These are phyloP conservation scores for Xenops minutus DNA, from an alignment of 2,797 vertebrate genomes.

Conservation along the genomic window DNA sequence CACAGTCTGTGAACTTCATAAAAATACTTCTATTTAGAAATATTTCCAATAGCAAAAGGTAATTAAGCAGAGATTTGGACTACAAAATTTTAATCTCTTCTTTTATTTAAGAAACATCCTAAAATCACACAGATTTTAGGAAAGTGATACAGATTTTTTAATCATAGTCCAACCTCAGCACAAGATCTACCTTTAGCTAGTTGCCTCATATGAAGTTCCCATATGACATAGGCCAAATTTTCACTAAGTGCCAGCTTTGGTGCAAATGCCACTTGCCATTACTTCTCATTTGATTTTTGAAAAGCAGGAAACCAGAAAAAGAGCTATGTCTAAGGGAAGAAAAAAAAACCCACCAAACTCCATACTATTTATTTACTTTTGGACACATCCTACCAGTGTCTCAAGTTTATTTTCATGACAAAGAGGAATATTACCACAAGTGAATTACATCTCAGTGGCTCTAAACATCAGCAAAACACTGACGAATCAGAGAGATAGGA, in stretches of 20 bases:
- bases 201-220: background rate
- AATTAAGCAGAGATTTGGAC: background rate
- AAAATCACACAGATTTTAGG: background rate
- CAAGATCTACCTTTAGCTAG: background rate
- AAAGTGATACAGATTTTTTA: background rate
- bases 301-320: background rate
- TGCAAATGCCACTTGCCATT: background rate
- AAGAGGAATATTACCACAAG: background rate
- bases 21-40: background rate
- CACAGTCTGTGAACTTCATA: background rate
- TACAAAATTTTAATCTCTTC: background rate
- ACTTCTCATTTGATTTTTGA: background rate
- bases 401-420: background rate
- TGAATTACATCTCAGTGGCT: background rate
- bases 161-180: background rate
- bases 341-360: background rate
- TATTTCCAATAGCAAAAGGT: background rate
- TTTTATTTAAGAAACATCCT: background rate
- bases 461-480: conserved; percentile 23
- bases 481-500: background rate
- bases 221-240: background rate
- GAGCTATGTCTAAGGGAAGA: background rate
- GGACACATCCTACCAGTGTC: background rate
- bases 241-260: background rate
- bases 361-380: background rate